Percentiles rank a stretch among this genome's conserved stretches.
Conservation (phyloP, 35 echinoderm and acorn worm species). For the Apostichopus japonicus region DNA sequence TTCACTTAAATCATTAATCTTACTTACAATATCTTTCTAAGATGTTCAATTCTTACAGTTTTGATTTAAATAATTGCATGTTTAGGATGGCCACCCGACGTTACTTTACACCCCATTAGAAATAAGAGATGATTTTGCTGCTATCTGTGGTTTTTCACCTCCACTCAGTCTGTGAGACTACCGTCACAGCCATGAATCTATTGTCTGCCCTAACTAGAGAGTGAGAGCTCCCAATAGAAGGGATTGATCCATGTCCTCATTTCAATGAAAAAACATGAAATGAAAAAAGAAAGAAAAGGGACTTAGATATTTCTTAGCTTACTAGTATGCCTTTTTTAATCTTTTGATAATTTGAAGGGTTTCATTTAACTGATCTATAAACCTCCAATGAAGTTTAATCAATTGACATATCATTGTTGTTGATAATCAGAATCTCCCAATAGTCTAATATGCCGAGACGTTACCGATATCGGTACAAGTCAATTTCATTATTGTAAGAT, state of each 20-base stretch:
- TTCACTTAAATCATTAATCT: background rate
- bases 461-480: too few relatives aligned
- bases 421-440: too few relatives aligned
- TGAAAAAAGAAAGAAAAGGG: background rate
- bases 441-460: too few relatives aligned
- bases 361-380: too few relatives aligned
- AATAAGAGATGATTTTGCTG: background rate
- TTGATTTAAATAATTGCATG: background rate
- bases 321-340: background rate
- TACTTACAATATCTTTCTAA: background rate
- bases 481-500: background rate
- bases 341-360: background rate
- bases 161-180: constrained; percentile 20
- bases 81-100: background rate
- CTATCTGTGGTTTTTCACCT: constrained; percentile 30
- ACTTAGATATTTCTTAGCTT: background rate
- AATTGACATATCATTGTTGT: too few relatives aligned
- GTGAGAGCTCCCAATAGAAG: background rate
- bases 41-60: background rate
- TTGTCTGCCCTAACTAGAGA: constrained; percentile 19
- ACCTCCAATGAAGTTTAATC: too few relatives aligned
- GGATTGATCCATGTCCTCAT: background rate
- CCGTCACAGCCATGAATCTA: background rate
- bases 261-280: background rate
- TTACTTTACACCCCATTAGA: background rate